These are phyloP conservation scores for Formica exsecta DNA, from an alignment of 1,140 invertebrate genomes.

Conservation along the genomic window DNA sequence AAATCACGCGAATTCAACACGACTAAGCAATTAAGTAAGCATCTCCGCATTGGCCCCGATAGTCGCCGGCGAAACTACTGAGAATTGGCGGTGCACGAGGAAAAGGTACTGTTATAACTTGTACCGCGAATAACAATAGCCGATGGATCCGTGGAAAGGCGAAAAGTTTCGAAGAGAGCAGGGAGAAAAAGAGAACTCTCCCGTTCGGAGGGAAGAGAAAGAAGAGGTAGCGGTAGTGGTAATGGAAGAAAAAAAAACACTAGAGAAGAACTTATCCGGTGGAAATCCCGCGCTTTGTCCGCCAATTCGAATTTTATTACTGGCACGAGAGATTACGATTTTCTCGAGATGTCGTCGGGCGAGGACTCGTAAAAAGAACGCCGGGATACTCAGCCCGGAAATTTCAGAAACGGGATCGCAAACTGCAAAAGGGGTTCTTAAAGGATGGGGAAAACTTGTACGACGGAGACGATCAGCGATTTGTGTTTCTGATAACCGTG, in stretches of 20 bases:
- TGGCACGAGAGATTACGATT: constrained; percentile 24
- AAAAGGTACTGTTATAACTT: constrained; percentile 35
- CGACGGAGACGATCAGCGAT: neutral
- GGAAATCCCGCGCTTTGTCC: constrained; percentile 44
- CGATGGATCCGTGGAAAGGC: constrained; percentile 1
- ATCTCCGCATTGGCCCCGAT: constrained; percentile 14
- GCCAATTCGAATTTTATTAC: constrained; percentile 55
- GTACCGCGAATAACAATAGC: constrained; percentile 47
- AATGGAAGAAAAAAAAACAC: neutral
- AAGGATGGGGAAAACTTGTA: neutral
- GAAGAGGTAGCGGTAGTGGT: neutral
- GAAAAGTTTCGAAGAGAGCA: constrained; percentile 23
- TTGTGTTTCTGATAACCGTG: constrained; percentile 24
- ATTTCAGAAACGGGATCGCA: constrained; percentile 35
- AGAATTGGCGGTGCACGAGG: constrained; percentile 11
- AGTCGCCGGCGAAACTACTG: constrained; percentile 30
- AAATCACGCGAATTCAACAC: constrained; percentile 64
- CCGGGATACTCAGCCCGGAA: neutral
- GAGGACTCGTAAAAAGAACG: constrained; percentile 26
- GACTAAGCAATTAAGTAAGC: constrained; percentile 65
- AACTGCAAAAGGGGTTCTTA: neutral
- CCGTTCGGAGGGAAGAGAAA: neutral
- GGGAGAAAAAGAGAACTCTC: neutral
- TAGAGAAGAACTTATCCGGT: constrained; percentile 27
- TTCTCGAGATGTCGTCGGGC: constrained; percentile 26